Evolutionary conservation across 2,113 vertebrate genomes (phyloP).

Genomic region (Xiphophorus maculatus): DNA sequence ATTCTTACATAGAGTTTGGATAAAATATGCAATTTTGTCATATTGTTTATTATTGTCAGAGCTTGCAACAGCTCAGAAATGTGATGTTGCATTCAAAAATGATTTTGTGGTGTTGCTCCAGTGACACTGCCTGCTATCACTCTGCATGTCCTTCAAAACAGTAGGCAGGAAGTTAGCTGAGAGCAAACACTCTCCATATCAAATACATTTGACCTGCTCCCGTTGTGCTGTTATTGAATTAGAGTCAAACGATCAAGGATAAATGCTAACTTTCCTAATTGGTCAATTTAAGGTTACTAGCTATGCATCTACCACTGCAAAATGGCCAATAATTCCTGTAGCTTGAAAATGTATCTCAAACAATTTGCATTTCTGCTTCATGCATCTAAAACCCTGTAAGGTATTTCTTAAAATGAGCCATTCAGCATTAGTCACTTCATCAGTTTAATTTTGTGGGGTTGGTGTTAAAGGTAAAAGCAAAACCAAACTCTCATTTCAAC

Average conservation of each 20-base stretch:
- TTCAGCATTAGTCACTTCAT: not conserved
- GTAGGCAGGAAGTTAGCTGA: not conserved
- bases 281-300: not conserved
- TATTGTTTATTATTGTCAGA: too few species aligned
- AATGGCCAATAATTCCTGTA: not conserved
- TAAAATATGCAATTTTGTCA: too few species aligned
- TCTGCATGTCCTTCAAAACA: not conserved
- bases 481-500: not conserved
- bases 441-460: not conserved
- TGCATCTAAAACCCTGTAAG: not conserved
- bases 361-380: not conserved
- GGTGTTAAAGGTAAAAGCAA: not conserved
- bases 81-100: not conserved
- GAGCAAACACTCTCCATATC: not conserved
- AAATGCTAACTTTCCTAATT: not conserved
- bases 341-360: not conserved
- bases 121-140: not conserved
- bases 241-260: not conserved
- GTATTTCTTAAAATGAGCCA: not conserved
- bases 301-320: not conserved
- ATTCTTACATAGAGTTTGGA: not conserved
- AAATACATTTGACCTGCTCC: not conserved
- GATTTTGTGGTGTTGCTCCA: not conserved
- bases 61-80: not conserved
- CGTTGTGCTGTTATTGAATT: not conserved